Conservation (phyloP, 2,888 invertebrate genomes). For the Tetanocera ferruginea region DNA sequence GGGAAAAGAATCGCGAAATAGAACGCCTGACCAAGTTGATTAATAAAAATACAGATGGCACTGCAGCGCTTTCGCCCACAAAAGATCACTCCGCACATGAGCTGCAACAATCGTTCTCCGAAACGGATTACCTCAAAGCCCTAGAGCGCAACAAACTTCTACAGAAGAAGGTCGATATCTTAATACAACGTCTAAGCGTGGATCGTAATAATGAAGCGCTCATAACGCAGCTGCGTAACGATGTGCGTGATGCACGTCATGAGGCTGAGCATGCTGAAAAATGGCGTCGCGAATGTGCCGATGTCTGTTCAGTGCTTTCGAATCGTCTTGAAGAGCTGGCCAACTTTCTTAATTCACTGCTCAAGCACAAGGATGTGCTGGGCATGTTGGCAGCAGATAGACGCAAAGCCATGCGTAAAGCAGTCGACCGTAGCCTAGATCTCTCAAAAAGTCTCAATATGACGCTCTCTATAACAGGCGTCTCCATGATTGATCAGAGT, state of each 20-base stretch:
- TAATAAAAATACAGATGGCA: conserved; percentile 38
- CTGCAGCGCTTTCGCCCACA: conserved; percentile 46
- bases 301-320: conserved; percentile 70
- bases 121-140: conserved; percentile 61
- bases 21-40: conserved; percentile 70
- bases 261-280: conserved; percentile 63
- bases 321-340: conserved; percentile 75
- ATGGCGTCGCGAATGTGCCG: conserved; percentile 65
- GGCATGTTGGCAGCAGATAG: conserved; percentile 72
- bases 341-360: conserved; percentile 74
- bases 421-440: conserved; percentile 73
- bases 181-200: conserved; percentile 59
- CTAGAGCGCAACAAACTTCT: conserved; percentile 65
- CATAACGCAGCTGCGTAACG: conserved; percentile 56
- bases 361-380: conserved; percentile 73
- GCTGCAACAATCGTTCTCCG: conserved; percentile 63
- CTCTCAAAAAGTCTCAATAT: conserved; percentile 71
- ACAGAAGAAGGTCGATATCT: conserved; percentile 64
- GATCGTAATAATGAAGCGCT: conserved; percentile 55
- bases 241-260: conserved; percentile 57
- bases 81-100: conserved; percentile 50
- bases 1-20: conserved; percentile 74
- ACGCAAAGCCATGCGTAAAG: conserved; percentile 72
- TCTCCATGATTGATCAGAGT: conserved; percentile 71
- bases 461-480: conserved; percentile 63